Percentiles rank a stretch among this genome's conserved stretches.
phyloP scores from a whole-genome alignment of 2,797 vertebrate species.

The Cuniculus paca region DNA sequence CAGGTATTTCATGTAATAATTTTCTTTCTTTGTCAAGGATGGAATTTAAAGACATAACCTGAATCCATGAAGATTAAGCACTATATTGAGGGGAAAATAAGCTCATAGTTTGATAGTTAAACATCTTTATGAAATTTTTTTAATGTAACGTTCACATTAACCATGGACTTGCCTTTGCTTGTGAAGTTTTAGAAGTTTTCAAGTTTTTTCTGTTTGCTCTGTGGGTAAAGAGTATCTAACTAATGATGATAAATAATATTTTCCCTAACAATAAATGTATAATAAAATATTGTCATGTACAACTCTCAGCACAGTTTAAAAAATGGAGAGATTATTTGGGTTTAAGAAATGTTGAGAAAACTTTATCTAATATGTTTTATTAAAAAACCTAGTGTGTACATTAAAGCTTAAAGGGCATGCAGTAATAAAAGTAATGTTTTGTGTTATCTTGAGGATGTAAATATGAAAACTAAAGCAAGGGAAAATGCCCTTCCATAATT shows the following conservation, averaged over 20 bases:
- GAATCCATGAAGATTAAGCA: not conserved
- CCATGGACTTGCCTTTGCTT: not conserved
- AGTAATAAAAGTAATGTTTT: not conserved
- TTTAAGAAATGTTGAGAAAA: not conserved
- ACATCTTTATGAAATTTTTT: not conserved
- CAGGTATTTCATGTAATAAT: not conserved
- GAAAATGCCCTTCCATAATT: not conserved
- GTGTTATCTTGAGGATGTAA: not conserved
- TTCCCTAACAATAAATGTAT: not conserved
- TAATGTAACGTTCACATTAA: not conserved
- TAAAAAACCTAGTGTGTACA: not conserved
- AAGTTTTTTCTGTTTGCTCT: slow-evolving; percentile 21
- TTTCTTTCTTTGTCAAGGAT: not conserved
- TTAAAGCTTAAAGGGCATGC: not conserved
- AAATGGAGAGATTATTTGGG: not conserved
- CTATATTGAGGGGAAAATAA: not conserved
- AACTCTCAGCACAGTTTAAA: not conserved
- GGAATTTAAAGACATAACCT: not conserved
- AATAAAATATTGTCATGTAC: slow-evolving; percentile 8
- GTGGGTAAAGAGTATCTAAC: not conserved
- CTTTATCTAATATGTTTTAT: not conserved
- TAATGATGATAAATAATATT: not conserved
- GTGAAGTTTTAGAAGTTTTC: not conserved
- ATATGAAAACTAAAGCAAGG: not conserved
- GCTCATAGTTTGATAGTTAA: not conserved